Base-by-base conservation (phyloP, 1,140 invertebrate species). In the Neodiprion lecontei region DNA sequence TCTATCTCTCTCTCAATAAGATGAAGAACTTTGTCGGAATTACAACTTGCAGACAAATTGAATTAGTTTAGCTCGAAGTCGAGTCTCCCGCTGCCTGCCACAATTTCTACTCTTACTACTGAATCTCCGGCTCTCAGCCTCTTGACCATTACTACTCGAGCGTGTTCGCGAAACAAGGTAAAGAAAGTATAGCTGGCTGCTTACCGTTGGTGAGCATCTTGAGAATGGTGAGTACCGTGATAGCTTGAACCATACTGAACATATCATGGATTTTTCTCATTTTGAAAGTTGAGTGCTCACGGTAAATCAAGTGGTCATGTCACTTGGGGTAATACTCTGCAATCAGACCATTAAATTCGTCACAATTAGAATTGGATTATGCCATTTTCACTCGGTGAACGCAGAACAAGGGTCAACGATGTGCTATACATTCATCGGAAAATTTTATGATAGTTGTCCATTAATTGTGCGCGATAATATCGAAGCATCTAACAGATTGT, bases 191-290 rank as follows among this genome's bases (percentile, higher is more conserved):
- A 40, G 28, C 1, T 2, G 5, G 28, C 28, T 40, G 88, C 89
- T 90, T 90, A 95, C 95, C 95, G 86, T 95, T 94, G 72, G 93
- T 93, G 78, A 93, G 88, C 92, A 95, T 95, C 83, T 94, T 94
- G 77, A 95, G 90, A 86, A 95, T 93, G 79, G 94, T 95, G 76
- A 95, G 91, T 81, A 95, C 93, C 84, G 94, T 95, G 82, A 95
- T 94, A 86, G 93, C 92, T 91, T 95, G 94, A 90, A 95, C 94
- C 91, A 95, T 94, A 80, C 86, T 92, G 86, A 91, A 89, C 85
- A 92, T 84, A 82, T 89, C 88, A 82, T 87, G 87, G 83, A 86
- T 89, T 84, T 85, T 91, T 90, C 85, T 90, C 91, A 92, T 92
- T 89, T 91, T 92, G 89, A 85, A 86, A 79, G 82, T 79, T 74